Evolutionary conservation across 1,140 invertebrate species (phyloP), one percentile per base, ranked within the genome.

Genomic region (Anastatus disparis): DNA sequence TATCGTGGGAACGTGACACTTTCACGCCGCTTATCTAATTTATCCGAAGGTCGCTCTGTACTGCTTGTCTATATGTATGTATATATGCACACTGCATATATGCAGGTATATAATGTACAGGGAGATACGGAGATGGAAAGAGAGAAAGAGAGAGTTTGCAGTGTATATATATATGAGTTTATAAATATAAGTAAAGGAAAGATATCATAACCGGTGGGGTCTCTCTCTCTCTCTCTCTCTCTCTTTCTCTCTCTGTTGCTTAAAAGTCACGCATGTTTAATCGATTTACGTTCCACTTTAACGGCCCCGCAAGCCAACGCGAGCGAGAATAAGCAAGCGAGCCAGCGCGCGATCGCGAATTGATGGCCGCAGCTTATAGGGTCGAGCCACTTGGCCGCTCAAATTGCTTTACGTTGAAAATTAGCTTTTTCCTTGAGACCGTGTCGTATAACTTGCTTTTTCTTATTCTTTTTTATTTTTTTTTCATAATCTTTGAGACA

Each of bases 1-100:
- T 72, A 78, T 81, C 83, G 84, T 84, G 82, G 81, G 84, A 85
- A 85, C 82, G 78, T 79, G 80, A 83, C 82, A 82, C 79, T 83
- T 80, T 80, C 78, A 68, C 76, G 75, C 76, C 44, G 76, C 79
- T 79, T 77, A 76, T 79, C 78, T 80, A 79, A 79, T 79, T 78
- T 76, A 79, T 77, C 77, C 76, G 73, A 77, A 78, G 77, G 77
- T 75, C 77, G 76, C 71, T n/a, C n/a, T n/a, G n/a, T n/a, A n/a
- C n/a, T n/a, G n/a, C n/a, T n/a, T n/a, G n/a, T n/a, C n/a, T n/a
- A n/a, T n/a, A n/a, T n/a, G n/a, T n/a, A n/a, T n/a, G 26, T 56
- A 48, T 58, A 52, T 55, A 35, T 35, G 66, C 58, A 65, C 64
- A n/a, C 65, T 42, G 59, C 53, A 40, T 58, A 29, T 17, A 17